phyloP scores from a whole-genome alignment of 2,888 invertebrate genomes.

The Melanophora roralis region DNA sequence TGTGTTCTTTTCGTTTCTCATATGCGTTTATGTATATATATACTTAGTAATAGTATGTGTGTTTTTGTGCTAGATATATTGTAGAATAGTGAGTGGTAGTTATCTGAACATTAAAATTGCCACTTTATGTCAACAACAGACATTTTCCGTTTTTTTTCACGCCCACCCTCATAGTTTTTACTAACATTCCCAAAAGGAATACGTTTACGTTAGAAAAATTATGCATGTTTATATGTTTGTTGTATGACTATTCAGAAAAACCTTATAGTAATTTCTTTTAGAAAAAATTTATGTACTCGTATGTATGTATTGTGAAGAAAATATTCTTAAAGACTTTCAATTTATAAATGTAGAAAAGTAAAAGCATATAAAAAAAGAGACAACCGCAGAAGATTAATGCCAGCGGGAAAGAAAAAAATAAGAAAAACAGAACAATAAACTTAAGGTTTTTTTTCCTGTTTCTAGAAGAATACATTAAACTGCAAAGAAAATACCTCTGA shows the following conservation, averaged over 20 bases:
- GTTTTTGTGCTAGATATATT: neutral
- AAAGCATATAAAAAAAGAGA: neutral
- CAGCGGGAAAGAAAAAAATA: no score
- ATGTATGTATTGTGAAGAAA: no score
- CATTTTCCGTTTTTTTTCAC: slow-evolving; percentile 28
- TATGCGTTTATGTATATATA: neutral
- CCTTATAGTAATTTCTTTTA: neutral
- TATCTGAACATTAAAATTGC: slow-evolving; percentile 75
- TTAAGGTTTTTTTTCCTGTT: neutral
- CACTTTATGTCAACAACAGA: slow-evolving; percentile 70
- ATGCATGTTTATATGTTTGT: neutral
- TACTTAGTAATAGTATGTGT: neutral
- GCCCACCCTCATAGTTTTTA: neutral
- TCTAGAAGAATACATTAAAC: neutral
- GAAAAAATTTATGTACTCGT: no score
- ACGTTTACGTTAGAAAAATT: neutral
- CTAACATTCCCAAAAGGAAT: neutral
- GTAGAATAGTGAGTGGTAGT: slow-evolving; percentile 52
- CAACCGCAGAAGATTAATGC: neutral
- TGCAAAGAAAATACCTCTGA: neutral
- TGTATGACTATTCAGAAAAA: neutral
- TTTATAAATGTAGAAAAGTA: no score
- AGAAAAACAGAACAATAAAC: no score
- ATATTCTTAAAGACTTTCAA: neutral
- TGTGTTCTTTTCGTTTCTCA: neutral